Base-by-base conservation (phyloP, 53 echinoderm and acorn worm species). In the Holothuria scabra region DNA sequence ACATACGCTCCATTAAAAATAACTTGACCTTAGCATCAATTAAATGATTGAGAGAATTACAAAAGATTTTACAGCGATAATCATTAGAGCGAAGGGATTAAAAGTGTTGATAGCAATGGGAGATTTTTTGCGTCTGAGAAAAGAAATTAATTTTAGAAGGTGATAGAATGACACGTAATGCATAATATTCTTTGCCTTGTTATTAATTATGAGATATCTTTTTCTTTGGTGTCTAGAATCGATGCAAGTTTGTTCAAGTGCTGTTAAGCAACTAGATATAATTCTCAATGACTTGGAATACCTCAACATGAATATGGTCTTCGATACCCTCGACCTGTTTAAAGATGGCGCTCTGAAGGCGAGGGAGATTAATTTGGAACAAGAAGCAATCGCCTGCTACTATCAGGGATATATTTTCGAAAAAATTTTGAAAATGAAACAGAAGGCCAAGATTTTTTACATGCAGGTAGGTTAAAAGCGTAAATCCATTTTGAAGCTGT, bases 301-400 rank as follows among this genome's bases (percentile, higher is more conserved):
- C 31, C 31, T 78, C 28, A 78, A 78, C 58, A 78, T 78, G 59
- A 78, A 78, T 28, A 78, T 78, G 78, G 78, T 78, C 32, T 78
- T 78, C 31, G 78, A 78, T 30, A 56, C 57, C 19, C 48, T 78
- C 23, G 78, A 78, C 59, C 22, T 78, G 78, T 78, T 78, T 57
- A 78, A 78, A 56, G 78, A 78, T 58, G 78, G 56, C 21, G 78
- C 78, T 16, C 33, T 78, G 59, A 78, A 78, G 25, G 78, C 78
- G 12, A 56, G 78, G 30, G 78, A 78, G 58, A 78, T 78, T 11
- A 57, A 78, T 55, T 52, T 78, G 18, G 78, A 78, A 32, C 78
- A 78, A 57, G 78, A 78, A 46, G 78, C 78, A 4, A 57, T 78
- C 20, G 78, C 78, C 19, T 78, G 78, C 24, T 78, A 3, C 21